Evolutionary conservation across 2,113 vertebrate species (phyloP).

Genomic region (Promerops cafer): DNA sequence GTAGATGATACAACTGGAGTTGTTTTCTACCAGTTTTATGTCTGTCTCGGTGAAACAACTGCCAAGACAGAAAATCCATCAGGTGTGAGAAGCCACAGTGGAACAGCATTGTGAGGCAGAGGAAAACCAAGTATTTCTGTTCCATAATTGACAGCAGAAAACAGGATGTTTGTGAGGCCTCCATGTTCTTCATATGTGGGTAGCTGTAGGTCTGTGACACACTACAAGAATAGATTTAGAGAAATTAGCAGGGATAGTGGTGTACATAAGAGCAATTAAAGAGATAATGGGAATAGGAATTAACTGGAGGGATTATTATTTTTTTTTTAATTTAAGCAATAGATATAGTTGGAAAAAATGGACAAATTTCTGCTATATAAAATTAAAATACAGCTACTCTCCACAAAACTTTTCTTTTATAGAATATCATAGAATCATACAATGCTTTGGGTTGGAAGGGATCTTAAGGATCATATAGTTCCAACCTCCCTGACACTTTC

Average conservation of each 20-base stretch:
- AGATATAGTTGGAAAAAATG: background rate
- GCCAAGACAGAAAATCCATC: background rate
- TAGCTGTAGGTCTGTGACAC: background rate
- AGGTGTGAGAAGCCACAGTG: background rate
- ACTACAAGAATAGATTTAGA: background rate
- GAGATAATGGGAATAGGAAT: background rate
- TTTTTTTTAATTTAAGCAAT: background rate
- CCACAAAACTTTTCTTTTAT: background rate
- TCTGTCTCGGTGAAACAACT: background rate
- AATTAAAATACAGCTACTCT: background rate
- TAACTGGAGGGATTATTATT: background rate
- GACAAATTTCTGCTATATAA: background rate
- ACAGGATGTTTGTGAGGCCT: background rate
- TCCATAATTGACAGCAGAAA: background rate
- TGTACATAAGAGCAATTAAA: background rate
- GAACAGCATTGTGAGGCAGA: background rate
- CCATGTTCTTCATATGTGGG: rapidly evolving
- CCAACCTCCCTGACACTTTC: background rate
- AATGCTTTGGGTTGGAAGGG: background rate
- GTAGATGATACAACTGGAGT: background rate
- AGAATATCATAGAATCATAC: background rate
- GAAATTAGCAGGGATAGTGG: background rate
- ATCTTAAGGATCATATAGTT: background rate
- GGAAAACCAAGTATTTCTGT: background rate
- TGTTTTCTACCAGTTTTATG: background rate